These are phyloP conservation scores for Drosophila longiperda DNA, from an alignment of 2,888 invertebrate genomes.

Conservation along the genomic window DNA sequence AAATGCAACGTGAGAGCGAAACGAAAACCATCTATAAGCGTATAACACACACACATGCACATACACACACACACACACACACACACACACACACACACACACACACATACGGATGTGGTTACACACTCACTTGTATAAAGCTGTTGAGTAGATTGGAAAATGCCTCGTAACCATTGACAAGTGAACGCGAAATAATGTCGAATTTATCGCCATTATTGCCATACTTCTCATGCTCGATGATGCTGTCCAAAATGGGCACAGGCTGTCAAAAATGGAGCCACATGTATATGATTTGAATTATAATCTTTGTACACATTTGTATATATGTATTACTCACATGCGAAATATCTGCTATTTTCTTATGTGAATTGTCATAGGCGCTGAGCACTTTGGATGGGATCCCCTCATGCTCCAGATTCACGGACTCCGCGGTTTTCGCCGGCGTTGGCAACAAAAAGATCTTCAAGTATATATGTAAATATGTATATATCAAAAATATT, in stretches of 20 bases:
- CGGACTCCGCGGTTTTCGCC: constrained; percentile 81
- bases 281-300: background rate
- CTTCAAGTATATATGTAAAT: constrained; percentile 35
- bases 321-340: constrained; percentile 68
- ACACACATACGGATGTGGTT: background rate
- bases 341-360: constrained; percentile 75
- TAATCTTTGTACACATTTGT: background rate
- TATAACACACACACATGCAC: constrained; percentile 6
- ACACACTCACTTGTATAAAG: constrained; percentile 87
- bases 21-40: constrained; percentile 15
- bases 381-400: constrained; percentile 81
- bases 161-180: constrained; percentile 89
- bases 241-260: constrained; percentile 90
- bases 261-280: constrained; percentile 84
- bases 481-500: background rate
- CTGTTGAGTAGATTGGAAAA: constrained; percentile 88
- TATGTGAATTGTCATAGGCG: constrained; percentile 82
- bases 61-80: constrained; percentile 2
- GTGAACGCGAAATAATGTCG: constrained; percentile 87
- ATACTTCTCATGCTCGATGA: constrained; percentile 91
- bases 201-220: constrained; percentile 90
- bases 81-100: background rate
- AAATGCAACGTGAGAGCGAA: constrained; percentile 46
- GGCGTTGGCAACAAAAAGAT: constrained; percentile 73
- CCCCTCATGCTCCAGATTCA: constrained; percentile 83